phyloP scores from a whole-genome alignment of 2,888 invertebrate genomes.

The Leptinotarsa rubiginosa region DNA sequence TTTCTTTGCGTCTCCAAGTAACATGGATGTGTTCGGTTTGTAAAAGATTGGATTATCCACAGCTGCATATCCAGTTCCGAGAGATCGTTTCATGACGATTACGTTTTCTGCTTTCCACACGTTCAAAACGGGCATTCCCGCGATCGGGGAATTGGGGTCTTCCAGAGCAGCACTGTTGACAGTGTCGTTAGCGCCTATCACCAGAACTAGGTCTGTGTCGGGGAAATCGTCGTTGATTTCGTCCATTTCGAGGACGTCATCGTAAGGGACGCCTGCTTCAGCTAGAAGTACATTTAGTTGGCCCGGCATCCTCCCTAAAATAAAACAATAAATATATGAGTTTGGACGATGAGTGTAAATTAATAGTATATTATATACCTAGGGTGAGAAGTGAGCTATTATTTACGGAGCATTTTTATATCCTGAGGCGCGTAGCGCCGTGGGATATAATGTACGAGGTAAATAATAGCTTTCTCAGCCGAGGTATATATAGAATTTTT shows the following conservation, averaged over 20 bases:
- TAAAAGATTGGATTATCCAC: conserved; percentile 95
- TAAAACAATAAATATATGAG: conserved; percentile 6
- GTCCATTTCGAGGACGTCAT: conserved; percentile 91
- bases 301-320: conserved; percentile 88
- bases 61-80: conserved; percentile 78
- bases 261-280: conserved; percentile 93
- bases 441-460: no score
- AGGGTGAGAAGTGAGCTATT: no score
- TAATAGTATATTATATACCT: no score
- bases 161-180: conserved; percentile 92
- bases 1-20: conserved; percentile 92
- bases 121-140: conserved; percentile 91
- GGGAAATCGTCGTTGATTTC: conserved; percentile 91
- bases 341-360: no score
- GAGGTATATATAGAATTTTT: no score
- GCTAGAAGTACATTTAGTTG: conserved; percentile 91
- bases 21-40: conserved; percentile 87
- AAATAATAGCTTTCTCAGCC: no score
- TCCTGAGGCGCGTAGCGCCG: no score
- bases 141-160: conserved; percentile 91
- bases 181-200: conserved; percentile 91
- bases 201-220: conserved; percentile 85
- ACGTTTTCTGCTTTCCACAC: conserved; percentile 91
- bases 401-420: no score
- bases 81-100: conserved; percentile 84